Percentiles rank a stretch among this genome's conserved stretches.
These are phyloP conservation scores for Parazoanthus atlanticus DNA, from an alignment of 92 coral and sea anemone genomes.

Conservation along the genomic window DNA sequence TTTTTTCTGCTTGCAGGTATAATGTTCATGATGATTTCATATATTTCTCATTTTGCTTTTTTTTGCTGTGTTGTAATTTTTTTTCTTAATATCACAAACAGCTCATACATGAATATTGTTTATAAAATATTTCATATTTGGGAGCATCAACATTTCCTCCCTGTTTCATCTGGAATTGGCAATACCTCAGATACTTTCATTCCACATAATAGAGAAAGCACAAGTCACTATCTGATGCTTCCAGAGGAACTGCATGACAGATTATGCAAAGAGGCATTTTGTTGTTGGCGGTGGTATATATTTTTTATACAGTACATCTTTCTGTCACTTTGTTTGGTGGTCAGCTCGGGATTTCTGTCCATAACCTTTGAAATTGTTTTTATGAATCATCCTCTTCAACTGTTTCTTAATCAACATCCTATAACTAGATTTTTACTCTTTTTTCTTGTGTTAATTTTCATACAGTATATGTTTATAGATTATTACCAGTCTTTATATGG, in stretches of 20 bases:
- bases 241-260: slow-evolving; percentile 14
- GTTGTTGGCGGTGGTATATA: not conserved
- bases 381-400: not conserved
- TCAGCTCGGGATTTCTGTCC: not conserved
- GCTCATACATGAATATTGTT: not conserved
- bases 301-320: not conserved
- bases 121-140: not conserved
- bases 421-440: no score
- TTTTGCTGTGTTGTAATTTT: no score
- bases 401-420: not conserved
- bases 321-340: not conserved
- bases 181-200: not conserved
- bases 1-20: no score
- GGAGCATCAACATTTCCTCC: not conserved
- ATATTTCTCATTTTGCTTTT: no score
- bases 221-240: not conserved
- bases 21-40: no score
- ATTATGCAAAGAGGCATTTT: not conserved
- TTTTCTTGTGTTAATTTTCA: no score
- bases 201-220: not conserved
- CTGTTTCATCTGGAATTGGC: not conserved
- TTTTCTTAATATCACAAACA: no score
- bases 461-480: no score
- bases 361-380: not conserved
- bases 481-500: not conserved